These are phyloP conservation scores for Candidula unifasciata DNA, from an alignment of 2,888 invertebrate genomes.

Conservation along the genomic window DNA sequence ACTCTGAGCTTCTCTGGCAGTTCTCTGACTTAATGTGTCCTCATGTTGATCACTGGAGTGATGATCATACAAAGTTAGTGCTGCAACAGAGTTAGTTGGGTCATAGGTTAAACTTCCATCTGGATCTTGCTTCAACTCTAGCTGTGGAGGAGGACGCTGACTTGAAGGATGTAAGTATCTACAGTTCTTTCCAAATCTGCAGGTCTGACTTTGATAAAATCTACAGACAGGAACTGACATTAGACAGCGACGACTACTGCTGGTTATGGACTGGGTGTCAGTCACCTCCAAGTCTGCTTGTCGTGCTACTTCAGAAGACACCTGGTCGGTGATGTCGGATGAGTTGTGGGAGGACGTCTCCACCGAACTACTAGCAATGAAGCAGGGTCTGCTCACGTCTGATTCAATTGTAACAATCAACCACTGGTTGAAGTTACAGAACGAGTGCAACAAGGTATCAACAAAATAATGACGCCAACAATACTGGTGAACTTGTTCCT, in stretches of 20 bases:
- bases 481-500: too few relatives aligned
- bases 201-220: constrained; percentile 54
- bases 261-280: background rate
- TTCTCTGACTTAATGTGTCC: constrained; percentile 12
- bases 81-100: background rate
- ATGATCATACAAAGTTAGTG: background rate
- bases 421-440: too few relatives aligned
- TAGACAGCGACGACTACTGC: constrained; percentile 9
- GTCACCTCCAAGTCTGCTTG: background rate
- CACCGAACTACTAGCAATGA: too few relatives aligned
- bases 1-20: background rate
- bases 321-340: too few relatives aligned
- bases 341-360: too few relatives aligned
- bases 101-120: constrained; percentile 34
- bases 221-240: constrained; percentile 53
- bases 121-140: background rate
- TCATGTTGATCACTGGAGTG: constrained; percentile 1
- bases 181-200: constrained; percentile 59
- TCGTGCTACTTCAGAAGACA: too few relatives aligned
- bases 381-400: too few relatives aligned
- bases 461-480: too few relatives aligned
- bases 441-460: too few relatives aligned
- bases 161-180: constrained; percentile 53
- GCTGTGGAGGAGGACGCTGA: constrained; percentile 14
- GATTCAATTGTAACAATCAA: too few relatives aligned